These are phyloP conservation scores for Alouatta palliata DNA, from an alignment of 2,113 vertebrate species.

Conservation along the genomic window DNA sequence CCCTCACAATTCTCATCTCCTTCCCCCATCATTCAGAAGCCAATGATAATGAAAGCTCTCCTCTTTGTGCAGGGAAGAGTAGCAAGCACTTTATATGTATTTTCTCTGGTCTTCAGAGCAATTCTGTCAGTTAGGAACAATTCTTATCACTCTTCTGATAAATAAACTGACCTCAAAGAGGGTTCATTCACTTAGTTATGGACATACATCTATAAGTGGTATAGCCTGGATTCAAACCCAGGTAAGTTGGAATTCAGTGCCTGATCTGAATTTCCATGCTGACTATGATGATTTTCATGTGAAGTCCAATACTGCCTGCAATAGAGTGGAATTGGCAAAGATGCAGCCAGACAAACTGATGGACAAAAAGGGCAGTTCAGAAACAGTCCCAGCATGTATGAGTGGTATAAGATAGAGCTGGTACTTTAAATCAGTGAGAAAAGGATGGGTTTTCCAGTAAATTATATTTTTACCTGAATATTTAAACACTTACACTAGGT, in stretches of 20 bases:
- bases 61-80: neutral
- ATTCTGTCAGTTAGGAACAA: neutral
- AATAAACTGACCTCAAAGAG: neutral
- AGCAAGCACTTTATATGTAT: neutral
- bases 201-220: neutral
- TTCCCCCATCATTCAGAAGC: neutral
- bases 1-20: neutral
- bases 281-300: neutral
- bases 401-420: neutral
- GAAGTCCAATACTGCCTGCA: neutral
- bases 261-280: neutral
- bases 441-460: neutral
- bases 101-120: neutral
- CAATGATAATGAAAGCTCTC: neutral
- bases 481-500: neutral
- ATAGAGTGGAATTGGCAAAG: neutral
- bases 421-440: neutral
- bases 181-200: neutral
- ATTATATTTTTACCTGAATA: neutral
- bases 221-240: neutral
- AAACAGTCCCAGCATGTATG: neutral
- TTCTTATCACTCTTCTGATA: neutral
- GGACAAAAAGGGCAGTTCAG: neutral
- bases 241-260: neutral
- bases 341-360: neutral